These are phyloP conservation scores for Agrilus cyanescens DNA, from an alignment of 2,888 invertebrate genomes.

Conservation along the genomic window DNA sequence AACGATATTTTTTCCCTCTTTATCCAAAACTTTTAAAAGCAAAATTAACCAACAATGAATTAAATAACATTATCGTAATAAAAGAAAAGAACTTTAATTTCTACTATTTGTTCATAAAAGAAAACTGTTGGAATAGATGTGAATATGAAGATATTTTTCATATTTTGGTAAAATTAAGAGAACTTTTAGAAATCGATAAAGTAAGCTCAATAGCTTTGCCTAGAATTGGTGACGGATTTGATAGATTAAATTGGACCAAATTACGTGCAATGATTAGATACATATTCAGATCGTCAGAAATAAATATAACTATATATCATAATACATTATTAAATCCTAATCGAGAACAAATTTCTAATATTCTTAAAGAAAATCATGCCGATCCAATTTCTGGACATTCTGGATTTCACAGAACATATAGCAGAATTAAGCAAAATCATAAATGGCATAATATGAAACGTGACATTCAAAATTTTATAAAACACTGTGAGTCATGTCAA, in stretches of 20 bases:
- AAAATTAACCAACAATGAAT: too few species aligned
- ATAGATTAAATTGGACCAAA: conserved; percentile 5
- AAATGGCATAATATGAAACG: conserved; percentile 25
- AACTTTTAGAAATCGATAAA: conserved; percentile 2
- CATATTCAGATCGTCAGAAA: conserved; percentile 14
- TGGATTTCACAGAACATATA: conserved; percentile 19
- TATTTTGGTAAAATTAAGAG: conserved; percentile 5
- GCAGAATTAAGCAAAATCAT: conserved; percentile 19
- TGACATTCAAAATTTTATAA: conserved; percentile 23
- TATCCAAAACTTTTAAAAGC: too few species aligned
- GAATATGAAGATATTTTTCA: conserved; percentile 17
- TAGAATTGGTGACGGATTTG: conserved; percentile 3
- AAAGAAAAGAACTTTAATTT: conserved; percentile 1
- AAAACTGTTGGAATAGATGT: conserved; percentile 15
- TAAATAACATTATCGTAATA: too few species aligned
- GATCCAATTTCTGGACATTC: too few species aligned
- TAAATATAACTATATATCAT: conserved; percentile 13
- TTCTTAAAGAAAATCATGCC: conserved; percentile 17
- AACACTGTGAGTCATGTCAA: conserved; percentile 26
- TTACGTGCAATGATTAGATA: conserved; percentile 12
- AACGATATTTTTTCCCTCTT: too few species aligned
- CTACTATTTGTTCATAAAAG: conserved; percentile 8
- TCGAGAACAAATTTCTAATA: conserved; percentile 13
- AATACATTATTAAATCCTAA: conserved; percentile 8
- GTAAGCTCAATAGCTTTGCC: conserved; percentile 1